Conservation (phyloP, 2,113 vertebrate genomes). For the Cephalopholis sonnerati region DNA sequence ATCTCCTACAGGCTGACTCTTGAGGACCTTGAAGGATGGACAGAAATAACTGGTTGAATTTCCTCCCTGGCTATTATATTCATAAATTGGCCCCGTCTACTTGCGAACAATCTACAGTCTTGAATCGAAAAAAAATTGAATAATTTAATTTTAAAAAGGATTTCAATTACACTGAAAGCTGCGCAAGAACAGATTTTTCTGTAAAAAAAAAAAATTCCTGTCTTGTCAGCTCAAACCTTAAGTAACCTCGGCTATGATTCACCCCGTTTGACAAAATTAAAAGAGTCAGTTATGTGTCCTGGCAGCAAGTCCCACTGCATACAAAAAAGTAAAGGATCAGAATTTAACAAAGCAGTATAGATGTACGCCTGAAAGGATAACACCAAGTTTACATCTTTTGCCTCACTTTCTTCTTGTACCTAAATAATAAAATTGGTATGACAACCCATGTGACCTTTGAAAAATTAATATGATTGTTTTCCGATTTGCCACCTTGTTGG, state of each 20-base stretch:
- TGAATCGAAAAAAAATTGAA: conserved; percentile 1
- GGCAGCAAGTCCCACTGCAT: background rate
- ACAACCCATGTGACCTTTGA: background rate
- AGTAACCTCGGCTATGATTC: conserved; percentile 14
- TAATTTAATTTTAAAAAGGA: conserved; percentile 14
- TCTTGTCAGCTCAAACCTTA: conserved; percentile 22
- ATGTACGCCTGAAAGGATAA: background rate
- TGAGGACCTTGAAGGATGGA: background rate
- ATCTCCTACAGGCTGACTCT: background rate
- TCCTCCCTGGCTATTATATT: conserved; percentile 11
- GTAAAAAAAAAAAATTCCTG: background rate
- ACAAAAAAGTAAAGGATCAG: background rate
- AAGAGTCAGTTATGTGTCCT: background rate
- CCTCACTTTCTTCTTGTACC: background rate
- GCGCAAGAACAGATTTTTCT: conserved; percentile 14
- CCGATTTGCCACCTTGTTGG: background rate
- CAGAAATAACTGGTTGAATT: background rate
- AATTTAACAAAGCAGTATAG: background rate
- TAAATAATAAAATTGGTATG: background rate
- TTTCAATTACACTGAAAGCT: conserved; percentile 47
- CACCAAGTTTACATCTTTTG: background rate
- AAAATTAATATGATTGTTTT: background rate
- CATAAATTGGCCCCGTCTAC: background rate
- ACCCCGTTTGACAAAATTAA: conserved; percentile 18
- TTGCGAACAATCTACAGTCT: background rate